Evolutionary conservation across 2,888 invertebrate species (phyloP), one percentile per base, ranked within the genome.

Genomic region (Metalampra italica): DNA sequence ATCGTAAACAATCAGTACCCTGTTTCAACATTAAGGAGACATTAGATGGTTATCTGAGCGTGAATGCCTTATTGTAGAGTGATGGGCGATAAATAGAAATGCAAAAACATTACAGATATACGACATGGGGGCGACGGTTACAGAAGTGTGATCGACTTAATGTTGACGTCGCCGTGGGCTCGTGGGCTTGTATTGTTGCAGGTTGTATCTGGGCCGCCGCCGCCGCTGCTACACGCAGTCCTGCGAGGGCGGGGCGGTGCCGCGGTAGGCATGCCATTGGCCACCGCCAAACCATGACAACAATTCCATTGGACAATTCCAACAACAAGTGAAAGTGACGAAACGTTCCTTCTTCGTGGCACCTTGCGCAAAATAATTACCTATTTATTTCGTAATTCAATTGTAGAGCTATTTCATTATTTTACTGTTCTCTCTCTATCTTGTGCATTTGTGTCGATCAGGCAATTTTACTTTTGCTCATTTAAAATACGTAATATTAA

Each of bases 221-320:
- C 68, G 57, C 68, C 9, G 62, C 71, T n/a, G 34, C 5, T 9
- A 59, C 74, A 83, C 86, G 86, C 88, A 82, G 76, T 76, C 73
- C 74, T 59, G 65, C 71, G 72, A 84, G 85, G n/a, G 87, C 83
- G 88, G 84, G 82, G 87, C 84, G 86, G 84, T 80, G 83, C 83
- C 60, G 77, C 73, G 39, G 62, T 73, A 63, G 71, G 66, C 68
- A 75, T 46, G 78, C 80, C 75, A 87, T 88, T 88, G 87, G 87
- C 79, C 82, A 75, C 80, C 71, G 79, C 52, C 81, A 75, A 78
- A 85, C 71, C 87, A 84, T 87, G 86, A 85, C 88, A 80, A 80
- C 72, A 68, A 72, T 78, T 73, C 78, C 79, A 89, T 88, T 88
- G 88, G 88, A 68, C 72, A 78, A 72, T 78, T 70, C 66, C 74